These are phyloP conservation scores for Microtus oregoni DNA, from an alignment of 2,113 vertebrate genomes.

Conservation along the genomic window DNA sequence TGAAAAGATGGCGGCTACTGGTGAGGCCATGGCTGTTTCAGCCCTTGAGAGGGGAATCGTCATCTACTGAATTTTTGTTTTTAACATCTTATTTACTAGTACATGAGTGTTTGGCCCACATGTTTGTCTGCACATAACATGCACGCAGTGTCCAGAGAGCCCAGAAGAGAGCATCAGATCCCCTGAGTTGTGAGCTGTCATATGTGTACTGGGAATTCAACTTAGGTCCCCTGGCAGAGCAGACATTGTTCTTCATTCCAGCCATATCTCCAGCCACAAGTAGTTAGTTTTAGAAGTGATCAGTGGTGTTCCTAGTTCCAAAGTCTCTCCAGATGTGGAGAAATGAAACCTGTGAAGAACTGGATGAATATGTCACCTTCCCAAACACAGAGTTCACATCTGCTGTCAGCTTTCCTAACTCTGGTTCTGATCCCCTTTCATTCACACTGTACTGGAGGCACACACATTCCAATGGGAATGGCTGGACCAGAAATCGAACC, in stretches of 20 bases:
- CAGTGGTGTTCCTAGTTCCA: neutral
- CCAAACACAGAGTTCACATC: neutral
- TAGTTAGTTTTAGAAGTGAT: neutral
- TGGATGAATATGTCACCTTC: neutral
- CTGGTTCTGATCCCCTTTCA: neutral
- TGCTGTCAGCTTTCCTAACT: neutral
- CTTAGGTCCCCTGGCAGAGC: neutral
- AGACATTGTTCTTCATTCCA: neutral
- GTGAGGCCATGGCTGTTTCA: neutral
- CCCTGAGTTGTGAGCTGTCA: neutral
- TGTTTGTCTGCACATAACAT: neutral
- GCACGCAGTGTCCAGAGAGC: too few relatives aligned
- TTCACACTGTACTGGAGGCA: neutral
- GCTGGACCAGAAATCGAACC: neutral
- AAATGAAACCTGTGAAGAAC: neutral
- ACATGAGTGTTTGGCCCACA: neutral
- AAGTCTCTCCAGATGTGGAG: neutral
- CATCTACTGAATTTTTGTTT: neutral
- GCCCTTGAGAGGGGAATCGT: neutral
- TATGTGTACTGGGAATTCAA: neutral
- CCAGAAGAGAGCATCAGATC: neutral
- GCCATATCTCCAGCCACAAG: neutral
- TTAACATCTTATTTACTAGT: neutral
- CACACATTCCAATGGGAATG: neutral
- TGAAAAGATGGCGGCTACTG: neutral